These are phyloP conservation scores for Anthopleura xanthogrammica DNA, from an alignment of 92 coral and sea anemone genomes.

Conservation along the genomic window DNA sequence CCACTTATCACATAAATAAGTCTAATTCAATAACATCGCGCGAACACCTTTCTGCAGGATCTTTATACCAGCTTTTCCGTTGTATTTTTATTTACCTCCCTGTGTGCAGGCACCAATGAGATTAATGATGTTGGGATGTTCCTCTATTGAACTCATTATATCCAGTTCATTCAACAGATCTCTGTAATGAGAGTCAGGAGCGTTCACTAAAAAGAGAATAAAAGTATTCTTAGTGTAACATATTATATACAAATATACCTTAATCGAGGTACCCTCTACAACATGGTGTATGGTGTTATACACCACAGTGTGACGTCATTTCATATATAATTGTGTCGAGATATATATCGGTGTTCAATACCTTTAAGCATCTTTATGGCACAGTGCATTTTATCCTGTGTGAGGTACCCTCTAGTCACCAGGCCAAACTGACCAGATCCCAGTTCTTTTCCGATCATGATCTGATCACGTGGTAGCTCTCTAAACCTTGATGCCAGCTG, in stretches of 20 bases:
- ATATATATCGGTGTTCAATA: background rate
- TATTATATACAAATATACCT: too few relatives aligned
- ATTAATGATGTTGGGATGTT: constrained; percentile 66
- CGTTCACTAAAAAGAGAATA: constrained; percentile 25
- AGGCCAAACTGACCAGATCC: constrained; percentile 19
- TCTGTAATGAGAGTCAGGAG: constrained; percentile 49
- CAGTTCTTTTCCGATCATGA: constrained; percentile 21
- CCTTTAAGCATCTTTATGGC: constrained; percentile 27
- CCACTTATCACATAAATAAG: too few relatives aligned
- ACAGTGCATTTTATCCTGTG: constrained; percentile 17
- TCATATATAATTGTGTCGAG: background rate
- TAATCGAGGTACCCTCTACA: background rate
- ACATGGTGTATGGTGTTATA: too few relatives aligned
- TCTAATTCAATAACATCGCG: too few relatives aligned
- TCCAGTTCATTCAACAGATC: constrained; percentile 64
- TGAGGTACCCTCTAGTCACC: constrained; percentile 22
- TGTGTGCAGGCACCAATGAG: constrained; percentile 62
- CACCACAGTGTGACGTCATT: background rate
- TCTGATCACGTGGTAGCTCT: constrained; percentile 26
- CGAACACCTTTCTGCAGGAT: too few relatives aligned
- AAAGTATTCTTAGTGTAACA: too few relatives aligned
- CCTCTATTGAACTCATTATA: constrained; percentile 46
- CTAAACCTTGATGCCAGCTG: constrained; percentile 19
- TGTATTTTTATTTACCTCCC: background rate
- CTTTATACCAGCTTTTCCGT: too few relatives aligned